Percentiles rank a stretch among this genome's conserved stretches.
Conservation (phyloP, 2,113 vertebrate species). For the Amphiprion ocellaris region DNA sequence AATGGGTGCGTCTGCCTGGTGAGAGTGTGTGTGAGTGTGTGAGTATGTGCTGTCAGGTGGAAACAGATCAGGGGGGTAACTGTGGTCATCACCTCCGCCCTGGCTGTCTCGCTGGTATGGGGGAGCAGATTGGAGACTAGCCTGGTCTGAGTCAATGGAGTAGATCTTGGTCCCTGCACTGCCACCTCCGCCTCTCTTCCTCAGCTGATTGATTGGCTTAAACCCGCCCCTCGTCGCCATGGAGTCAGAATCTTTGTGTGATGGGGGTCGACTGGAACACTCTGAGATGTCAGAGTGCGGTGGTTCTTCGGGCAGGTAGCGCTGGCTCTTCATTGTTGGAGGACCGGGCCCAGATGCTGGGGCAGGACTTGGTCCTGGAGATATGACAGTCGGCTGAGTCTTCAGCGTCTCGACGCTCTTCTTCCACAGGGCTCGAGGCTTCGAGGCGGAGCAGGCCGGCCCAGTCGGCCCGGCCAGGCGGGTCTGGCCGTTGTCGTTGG, state of each 20-base stretch:
- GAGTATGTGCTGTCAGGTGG: slow-evolving; percentile 89
- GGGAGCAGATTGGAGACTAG: slow-evolving; percentile 87
- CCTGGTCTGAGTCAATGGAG: slow-evolving; percentile 93
- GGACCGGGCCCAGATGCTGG: slow-evolving; percentile 74
- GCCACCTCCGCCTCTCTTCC: slow-evolving; percentile 71
- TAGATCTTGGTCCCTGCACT: slow-evolving; percentile 87
- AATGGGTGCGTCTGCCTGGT: slow-evolving; percentile 81
- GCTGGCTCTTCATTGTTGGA: slow-evolving; percentile 89
- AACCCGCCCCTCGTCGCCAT: slow-evolving; percentile 78
- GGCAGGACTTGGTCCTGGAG: slow-evolving; percentile 60
- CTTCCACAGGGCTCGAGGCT: slow-evolving; percentile 94
- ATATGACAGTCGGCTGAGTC: slow-evolving; percentile 83
- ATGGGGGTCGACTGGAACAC: slow-evolving; percentile 90
- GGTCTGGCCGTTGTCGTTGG: slow-evolving; percentile 86
- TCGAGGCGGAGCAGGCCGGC: slow-evolving; percentile 78
- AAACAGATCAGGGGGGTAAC: slow-evolving; percentile 88
- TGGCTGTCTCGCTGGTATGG: slow-evolving; percentile 89
- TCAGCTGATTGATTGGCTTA: slow-evolving; percentile 78
- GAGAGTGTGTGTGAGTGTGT: slow-evolving; percentile 76
- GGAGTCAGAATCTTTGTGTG: slow-evolving; percentile 89
- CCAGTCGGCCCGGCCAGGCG: slow-evolving; percentile 67
- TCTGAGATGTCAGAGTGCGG: slow-evolving; percentile 94
- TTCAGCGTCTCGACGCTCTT: slow-evolving; percentile 96
- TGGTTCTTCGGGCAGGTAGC: slow-evolving; percentile 94
- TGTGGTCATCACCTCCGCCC: slow-evolving; percentile 76